phyloP scores from a whole-genome alignment of 1,140 invertebrate species.

The Magallana gigas region DNA sequence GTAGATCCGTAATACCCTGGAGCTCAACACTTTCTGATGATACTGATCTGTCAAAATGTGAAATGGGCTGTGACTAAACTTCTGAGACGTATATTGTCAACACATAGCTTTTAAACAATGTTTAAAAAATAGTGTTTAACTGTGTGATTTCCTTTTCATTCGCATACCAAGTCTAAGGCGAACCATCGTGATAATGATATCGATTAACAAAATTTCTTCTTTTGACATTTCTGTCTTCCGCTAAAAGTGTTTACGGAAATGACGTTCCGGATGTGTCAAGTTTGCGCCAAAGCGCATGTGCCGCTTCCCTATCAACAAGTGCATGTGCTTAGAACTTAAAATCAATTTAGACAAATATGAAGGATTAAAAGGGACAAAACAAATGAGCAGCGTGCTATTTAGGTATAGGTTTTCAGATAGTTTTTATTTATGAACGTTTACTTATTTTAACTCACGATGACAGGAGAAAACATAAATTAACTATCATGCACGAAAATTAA shows the following conservation, averaged over 20 bases:
- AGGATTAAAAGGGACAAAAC: too few relatives aligned
- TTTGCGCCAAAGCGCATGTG: slow-evolving; percentile 48
- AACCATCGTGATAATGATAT: background rate
- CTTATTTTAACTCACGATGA: too few relatives aligned
- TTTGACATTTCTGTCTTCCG: slow-evolving; percentile 53
- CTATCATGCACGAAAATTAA: too few relatives aligned
- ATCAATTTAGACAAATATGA: too few relatives aligned
- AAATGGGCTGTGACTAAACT: background rate
- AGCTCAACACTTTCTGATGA: background rate
- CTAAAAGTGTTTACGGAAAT: slow-evolving; percentile 72
- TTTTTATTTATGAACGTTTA: too few relatives aligned
- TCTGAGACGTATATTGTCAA: background rate
- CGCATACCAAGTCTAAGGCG: background rate
- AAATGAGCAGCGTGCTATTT: too few relatives aligned
- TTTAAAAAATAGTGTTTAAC: background rate
- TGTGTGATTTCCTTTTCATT: background rate
- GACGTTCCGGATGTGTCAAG: slow-evolving; percentile 47
- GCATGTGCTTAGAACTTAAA: background rate
- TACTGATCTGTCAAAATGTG: slow-evolving; percentile 32
- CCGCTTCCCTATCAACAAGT: slow-evolving; percentile 59
- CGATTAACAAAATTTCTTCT: slow-evolving; percentile 12
- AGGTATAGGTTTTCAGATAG: too few relatives aligned
- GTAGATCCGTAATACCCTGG: background rate
- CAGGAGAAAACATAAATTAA: too few relatives aligned
- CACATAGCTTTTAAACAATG: background rate